phyloP scores from a whole-genome alignment of 2,888 invertebrate species.

The Hermaeophaga mercurialis region DNA sequence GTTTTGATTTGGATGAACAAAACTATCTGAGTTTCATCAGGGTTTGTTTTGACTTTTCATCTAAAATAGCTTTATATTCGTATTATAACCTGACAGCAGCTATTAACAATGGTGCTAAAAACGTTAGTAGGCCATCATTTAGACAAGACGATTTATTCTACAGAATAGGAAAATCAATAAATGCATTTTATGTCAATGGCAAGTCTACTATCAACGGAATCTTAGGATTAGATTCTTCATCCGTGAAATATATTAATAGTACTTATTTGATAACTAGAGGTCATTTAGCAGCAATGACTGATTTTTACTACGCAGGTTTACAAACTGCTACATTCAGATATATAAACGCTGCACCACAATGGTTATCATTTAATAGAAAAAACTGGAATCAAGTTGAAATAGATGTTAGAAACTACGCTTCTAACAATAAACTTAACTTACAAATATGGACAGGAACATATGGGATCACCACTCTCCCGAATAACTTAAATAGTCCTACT shows the following conservation, averaged over 20 bases:
- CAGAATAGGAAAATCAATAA: conserved; percentile 32
- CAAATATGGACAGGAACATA: conserved; percentile 61
- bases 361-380: conserved; percentile 56
- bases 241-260: conserved; percentile 40
- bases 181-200: background rate
- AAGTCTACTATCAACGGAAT: background rate
- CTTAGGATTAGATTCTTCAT: background rate
- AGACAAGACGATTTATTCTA: conserved; percentile 59
- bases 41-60: conserved; percentile 62
- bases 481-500: background rate
- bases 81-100: conserved; percentile 59
- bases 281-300: conserved; percentile 61
- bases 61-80: conserved; percentile 61
- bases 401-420: conserved; percentile 47
- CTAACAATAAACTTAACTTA: conserved; percentile 41
- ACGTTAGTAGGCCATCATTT: conserved; percentile 59
- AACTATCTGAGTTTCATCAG: conserved; percentile 46
- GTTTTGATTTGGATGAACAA: background rate
- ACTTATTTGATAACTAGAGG: conserved; percentile 56
- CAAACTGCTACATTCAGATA: conserved; percentile 61
- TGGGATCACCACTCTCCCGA: conserved; percentile 61
- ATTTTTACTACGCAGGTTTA: conserved; percentile 60
- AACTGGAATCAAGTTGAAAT: conserved; percentile 56
- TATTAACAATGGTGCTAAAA: conserved; percentile 59
- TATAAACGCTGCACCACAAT: conserved; percentile 62